Evolutionary conservation across 1,140 invertebrate genomes (phyloP).

Genomic region (Lucilia sericata): DNA sequence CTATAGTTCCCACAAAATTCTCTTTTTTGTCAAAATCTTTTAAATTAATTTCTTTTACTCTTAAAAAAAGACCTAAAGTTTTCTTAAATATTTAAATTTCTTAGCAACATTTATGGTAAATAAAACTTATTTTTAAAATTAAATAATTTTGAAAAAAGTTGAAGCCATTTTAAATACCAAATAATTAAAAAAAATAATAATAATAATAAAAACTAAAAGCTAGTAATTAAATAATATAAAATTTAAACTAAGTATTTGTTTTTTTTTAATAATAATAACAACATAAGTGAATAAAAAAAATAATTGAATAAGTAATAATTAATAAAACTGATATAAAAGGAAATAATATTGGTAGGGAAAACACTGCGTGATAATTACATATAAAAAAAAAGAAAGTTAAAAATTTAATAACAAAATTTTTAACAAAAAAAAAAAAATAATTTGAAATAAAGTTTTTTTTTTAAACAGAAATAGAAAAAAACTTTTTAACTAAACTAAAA

Average conservation of each 20-base stretch:
- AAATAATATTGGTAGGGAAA: slow-evolving; percentile 28
- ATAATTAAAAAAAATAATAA: slow-evolving; percentile 32
- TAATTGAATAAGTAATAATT: not conserved
- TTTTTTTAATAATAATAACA: not conserved
- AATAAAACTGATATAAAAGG: not conserved
- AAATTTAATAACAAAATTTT: slow-evolving; percentile 10
- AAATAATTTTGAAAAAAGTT: slow-evolving; percentile 11
- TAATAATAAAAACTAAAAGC: not conserved
- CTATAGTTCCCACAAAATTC: too few relatives aligned
- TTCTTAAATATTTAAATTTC: slow-evolving; percentile 1
- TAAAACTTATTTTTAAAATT: slow-evolving; percentile 4
- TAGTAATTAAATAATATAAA: slow-evolving; percentile 34
- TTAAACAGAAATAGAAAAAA: too few relatives aligned
- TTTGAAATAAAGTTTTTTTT: not conserved
- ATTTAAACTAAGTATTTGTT: slow-evolving; percentile 1
- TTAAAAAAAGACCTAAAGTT: not conserved
- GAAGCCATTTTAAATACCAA: slow-evolving; percentile 41
- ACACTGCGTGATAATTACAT: slow-evolving; percentile 42
- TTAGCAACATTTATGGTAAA: slow-evolving; percentile 1
- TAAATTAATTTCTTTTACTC: too few relatives aligned
- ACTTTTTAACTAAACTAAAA: not conserved
- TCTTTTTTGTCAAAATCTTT: too few relatives aligned
- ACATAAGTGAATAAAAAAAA: not conserved
- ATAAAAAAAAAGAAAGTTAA: slow-evolving; percentile 2
- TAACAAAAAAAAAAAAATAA: not conserved